phyloP scores from a whole-genome alignment of 2,888 invertebrate genomes.

The Crioceris asparagi region DNA sequence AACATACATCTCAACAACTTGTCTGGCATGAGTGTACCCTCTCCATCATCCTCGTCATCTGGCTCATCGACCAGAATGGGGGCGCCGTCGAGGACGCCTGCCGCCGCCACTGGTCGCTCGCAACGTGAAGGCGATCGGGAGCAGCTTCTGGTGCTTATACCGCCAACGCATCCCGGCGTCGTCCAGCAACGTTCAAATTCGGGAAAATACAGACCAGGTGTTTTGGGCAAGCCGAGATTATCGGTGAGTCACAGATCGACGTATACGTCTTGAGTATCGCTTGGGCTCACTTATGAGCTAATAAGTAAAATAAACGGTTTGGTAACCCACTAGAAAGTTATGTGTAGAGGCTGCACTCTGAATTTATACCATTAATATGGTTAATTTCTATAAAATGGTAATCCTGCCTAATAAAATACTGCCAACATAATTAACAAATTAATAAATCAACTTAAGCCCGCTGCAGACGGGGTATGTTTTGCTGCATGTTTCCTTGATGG shows the following conservation, averaged over 20 bases:
- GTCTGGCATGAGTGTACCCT: not conserved
- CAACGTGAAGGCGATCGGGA: conserved; percentile 29
- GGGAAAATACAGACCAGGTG: conserved; percentile 21
- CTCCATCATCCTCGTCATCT: conserved; percentile 10
- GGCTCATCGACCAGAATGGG: conserved; percentile 10
- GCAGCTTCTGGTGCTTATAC: conserved; percentile 46
- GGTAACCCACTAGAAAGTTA: no score
- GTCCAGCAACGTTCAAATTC: conserved; percentile 7
- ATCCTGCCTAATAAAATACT: no score
- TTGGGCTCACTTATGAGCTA: no score
- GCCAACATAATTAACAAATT: no score
- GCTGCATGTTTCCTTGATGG: no score
- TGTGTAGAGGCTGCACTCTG: no score
- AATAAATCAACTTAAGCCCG: no score
- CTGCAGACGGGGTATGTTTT: no score
- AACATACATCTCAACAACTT: conserved; percentile 48
- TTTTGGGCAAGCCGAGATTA: conserved; percentile 43
- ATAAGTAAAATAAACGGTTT: no score
- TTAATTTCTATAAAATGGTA: no score
- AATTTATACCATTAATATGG: no score
- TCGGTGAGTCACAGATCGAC: conserved; percentile 50
- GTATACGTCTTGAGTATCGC: no score
- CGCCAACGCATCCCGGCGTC: conserved; percentile 32
- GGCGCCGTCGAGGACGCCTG: conserved; percentile 6
- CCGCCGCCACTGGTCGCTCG: conserved; percentile 3